These are phyloP conservation scores for Pristis pectinata DNA, from an alignment of 2,797 vertebrate genomes.

Conservation along the genomic window DNA sequence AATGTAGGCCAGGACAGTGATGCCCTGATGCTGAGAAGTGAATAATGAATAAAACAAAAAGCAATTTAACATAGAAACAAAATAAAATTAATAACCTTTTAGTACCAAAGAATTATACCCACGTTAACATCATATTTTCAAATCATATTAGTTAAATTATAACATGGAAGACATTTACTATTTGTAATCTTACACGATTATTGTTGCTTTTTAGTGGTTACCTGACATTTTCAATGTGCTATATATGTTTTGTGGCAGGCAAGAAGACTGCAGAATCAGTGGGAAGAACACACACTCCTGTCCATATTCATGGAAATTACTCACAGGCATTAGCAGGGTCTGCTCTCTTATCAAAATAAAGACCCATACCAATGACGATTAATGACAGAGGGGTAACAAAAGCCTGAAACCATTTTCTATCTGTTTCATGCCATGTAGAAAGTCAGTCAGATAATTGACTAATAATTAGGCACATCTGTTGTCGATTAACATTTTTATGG, in stretches of 20 bases:
- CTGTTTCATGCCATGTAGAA: conserved; percentile 32
- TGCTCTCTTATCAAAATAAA: conserved; percentile 13
- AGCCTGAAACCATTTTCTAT: conserved; percentile 30
- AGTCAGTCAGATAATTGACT: conserved; percentile 36
- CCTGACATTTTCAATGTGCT: neutral
- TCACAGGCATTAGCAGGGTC: neutral
- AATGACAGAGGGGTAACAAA: neutral
- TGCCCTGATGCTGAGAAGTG: too few species aligned
- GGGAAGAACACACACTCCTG: neutral
- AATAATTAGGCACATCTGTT: conserved; percentile 36
- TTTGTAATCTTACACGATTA: neutral
- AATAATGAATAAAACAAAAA: too few species aligned
- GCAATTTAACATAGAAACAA: neutral
- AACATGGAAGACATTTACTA: neutral
- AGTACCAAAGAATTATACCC: neutral
- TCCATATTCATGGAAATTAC: neutral
- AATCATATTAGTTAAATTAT: neutral
- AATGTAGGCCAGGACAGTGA: too few species aligned
- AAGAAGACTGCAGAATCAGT: neutral
- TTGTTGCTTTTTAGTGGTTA: neutral
- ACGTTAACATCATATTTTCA: neutral
- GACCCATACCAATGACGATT: neutral
- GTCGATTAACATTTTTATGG: conserved; percentile 28
- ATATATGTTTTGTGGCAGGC: neutral
- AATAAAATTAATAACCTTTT: neutral